These are phyloP conservation scores for Misgurnus mizolepis DNA, from an alignment of 2,113 vertebrate genomes.

Conservation along the genomic window DNA sequence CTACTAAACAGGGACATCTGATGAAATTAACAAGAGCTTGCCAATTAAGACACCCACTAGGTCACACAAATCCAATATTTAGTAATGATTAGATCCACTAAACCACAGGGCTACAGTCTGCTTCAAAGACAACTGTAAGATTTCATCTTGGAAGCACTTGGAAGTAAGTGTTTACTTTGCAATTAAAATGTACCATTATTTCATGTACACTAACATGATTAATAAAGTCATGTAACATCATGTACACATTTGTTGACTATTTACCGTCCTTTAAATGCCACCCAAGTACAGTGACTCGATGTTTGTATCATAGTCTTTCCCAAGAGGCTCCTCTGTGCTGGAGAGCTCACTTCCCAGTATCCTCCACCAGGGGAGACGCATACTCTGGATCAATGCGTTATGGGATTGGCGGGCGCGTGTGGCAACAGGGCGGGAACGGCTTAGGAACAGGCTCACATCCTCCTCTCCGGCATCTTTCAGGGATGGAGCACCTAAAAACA, in stretches of 20 bases:
- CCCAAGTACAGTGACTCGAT: constrained; percentile 80
- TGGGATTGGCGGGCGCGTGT: constrained; percentile 83
- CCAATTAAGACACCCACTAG: no score
- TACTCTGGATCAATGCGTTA: constrained; percentile 75
- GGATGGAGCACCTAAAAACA: constrained; percentile 79
- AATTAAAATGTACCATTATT: background rate
- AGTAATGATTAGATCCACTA: no score
- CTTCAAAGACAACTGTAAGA: no score
- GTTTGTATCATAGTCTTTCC: constrained; percentile 74
- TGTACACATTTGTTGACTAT: background rate
- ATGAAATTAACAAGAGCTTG: no score
- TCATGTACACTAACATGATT: background rate
- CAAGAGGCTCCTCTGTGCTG: constrained; percentile 65
- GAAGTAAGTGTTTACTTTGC: background rate
- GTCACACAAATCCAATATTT: no score
- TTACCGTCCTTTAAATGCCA: constrained; percentile 51
- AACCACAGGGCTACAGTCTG: no score
- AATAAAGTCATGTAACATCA: no score
- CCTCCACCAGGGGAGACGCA: constrained; percentile 87
- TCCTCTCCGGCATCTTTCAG: constrained; percentile 71
- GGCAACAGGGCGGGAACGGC: constrained; percentile 81
- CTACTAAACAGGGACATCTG: no score
- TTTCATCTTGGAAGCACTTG: background rate
- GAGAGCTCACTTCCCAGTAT: constrained; percentile 78
- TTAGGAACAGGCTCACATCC: constrained; percentile 78